Evolutionary conservation across 2,888 invertebrate genomes (phyloP).

Genomic region (Clitarchus hookeri): DNA sequence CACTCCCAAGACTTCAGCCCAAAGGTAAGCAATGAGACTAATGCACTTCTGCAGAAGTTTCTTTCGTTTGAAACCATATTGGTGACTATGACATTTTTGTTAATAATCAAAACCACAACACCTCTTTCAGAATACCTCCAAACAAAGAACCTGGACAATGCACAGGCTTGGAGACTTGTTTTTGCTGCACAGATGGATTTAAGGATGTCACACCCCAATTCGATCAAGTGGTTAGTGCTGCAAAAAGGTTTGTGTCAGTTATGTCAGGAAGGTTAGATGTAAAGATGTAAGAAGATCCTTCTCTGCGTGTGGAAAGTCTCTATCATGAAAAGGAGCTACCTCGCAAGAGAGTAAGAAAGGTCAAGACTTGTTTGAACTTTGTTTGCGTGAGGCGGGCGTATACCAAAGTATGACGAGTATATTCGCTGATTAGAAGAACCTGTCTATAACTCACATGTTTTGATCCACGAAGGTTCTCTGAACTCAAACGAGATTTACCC

Average conservation of each 20-base stretch:
- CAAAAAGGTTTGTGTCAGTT: conserved; percentile 17
- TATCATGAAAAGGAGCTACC: neutral
- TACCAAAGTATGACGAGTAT: too few species aligned
- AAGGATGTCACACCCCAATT: neutral
- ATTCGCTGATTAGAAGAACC: too few species aligned
- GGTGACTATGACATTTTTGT: neutral
- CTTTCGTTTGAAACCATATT: neutral
- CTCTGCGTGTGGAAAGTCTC: neutral
- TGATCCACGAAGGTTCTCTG: too few species aligned
- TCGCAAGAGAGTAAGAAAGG: conserved; percentile 10
- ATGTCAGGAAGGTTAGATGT: conserved; percentile 6
- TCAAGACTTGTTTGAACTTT: too few species aligned
- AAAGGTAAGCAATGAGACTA: conserved; percentile 11
- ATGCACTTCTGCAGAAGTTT: conserved; percentile 20
- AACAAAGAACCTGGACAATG: neutral
- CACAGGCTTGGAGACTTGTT: conserved; percentile 11
- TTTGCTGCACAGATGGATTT: neutral
- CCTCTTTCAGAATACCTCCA: neutral
- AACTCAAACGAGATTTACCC: conserved; percentile 5
- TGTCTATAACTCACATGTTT: neutral
- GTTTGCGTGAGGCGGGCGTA: too few species aligned
- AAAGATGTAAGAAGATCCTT: neutral
- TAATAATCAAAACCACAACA: neutral
- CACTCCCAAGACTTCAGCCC: neutral
- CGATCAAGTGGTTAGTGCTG: neutral